Base-by-base conservation (phyloP, 2,888 invertebrate genomes). In the Synergus itoensis region DNA sequence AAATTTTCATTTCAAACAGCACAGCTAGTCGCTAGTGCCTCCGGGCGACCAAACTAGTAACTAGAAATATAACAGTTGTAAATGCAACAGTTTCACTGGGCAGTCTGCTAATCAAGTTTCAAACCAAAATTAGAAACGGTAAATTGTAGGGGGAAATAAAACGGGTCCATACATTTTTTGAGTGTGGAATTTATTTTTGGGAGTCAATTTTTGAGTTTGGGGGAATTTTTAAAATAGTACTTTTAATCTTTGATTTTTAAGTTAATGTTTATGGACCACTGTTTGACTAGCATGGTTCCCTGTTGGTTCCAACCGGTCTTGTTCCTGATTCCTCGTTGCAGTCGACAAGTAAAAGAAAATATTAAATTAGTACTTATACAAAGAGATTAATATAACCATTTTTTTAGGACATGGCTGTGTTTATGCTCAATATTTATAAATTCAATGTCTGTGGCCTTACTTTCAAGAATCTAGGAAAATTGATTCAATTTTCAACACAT, bases 401-500 rank as follows among this genome's bases (percentile, higher is more conserved):
- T 81, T 82, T 82, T 84, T n/a, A n/a, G 86, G 93, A 92, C 93
- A 97, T 97, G 97, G 97, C 97, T 94, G 96, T 97, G 94, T 97
- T 97, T 94, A 95, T 97, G 94, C 94, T 96, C 93, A 97, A 97
- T 94, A 95, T 95, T 94, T 97, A 97, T 94, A 97, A 96, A 95
- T 97, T 96, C 93, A 95, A 95, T 94, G 95, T 96, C 93, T 97
- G 97, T 94, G 96, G 96, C 90, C 94, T 96, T 92, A 96, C 95
- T 90, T 97, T 97, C 95, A 95, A 96, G 90, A 95, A 95, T 93
- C 94, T 97, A 92, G 94, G 95, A 87, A 96, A 96, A 92, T 94
- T 97, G 91, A 97, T n/a, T n/a, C n/a, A n/a, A n/a, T n/a, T n/a
- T 97, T 91, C 96, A 96, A 92, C 97, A 97, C 93, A 97, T 97